Base-by-base conservation (phyloP, 2,888 invertebrate species). In the Taphrorychus bicolor region DNA sequence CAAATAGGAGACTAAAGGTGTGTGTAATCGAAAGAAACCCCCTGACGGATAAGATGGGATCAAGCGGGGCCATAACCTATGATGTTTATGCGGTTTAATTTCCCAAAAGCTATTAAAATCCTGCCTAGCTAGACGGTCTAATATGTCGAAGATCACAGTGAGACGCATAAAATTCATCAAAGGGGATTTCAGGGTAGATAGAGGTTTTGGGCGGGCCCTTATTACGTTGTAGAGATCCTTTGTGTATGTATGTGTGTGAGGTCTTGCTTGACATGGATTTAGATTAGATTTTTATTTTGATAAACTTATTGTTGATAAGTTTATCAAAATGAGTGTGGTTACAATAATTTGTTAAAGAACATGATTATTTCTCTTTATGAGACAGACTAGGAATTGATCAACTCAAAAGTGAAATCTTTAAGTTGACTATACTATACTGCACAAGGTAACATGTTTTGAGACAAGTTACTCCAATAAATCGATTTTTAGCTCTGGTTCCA, bases 21-120 rank as follows among this genome's bases (percentile, higher is more conserved):
- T 9, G 32, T 49, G 59, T 51, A 53, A 64, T 69, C 64, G 64
- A 69, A 69, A 64, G 64, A 66, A 64, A 56, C 69, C 51, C 63
- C 53, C 41, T 9, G 32, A 58, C 57, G 64, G 64, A 69, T 69
- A 66, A 75, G 76, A 76, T 71, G 71, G 75, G 75, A 76, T 76
- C 76, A 74, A 75, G 73, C 69, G 71, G 71, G 76, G 75, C 75
- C 76, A 19, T 41, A 76, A 76, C 75, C 75, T 75, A 79, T 78
- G 79, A 80, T 80, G 81, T 81, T 81, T 81, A 80, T 81, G 80
- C 78, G 79, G 80, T 80, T 81, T 80, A 81, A 80, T 81, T 81
- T 81, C 79, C 80, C 80, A 76, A 78, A 79, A 80, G 78, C 79
- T 79, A 81, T 80, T 80, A 81, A 80, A 79, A 80, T 79, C 78